Percentiles rank a stretch among this genome's conserved stretches.
Evolutionary conservation across 2,888 invertebrate species (phyloP).

Genomic region (Lasioglossum leucozonium): DNA sequence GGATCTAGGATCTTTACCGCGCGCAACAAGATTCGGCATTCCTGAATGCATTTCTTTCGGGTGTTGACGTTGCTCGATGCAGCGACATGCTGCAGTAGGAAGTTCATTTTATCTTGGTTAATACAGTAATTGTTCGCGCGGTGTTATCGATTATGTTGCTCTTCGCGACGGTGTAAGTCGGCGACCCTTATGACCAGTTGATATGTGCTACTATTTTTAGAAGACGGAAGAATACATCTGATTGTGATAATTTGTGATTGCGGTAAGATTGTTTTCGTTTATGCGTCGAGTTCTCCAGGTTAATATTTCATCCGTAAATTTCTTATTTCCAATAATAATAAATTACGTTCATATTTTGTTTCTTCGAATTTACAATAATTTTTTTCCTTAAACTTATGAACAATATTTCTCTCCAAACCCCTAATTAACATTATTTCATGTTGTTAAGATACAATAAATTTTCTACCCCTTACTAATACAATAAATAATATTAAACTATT

Average conservation of each 20-base stretch:
- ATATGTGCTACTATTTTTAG: not conserved
- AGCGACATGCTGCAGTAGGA: not conserved
- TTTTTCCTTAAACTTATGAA: too few species aligned
- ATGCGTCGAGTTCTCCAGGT: not conserved
- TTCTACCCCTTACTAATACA: too few species aligned
- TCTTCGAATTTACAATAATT: too few species aligned
- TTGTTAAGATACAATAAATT: too few species aligned
- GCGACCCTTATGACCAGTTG: not conserved
- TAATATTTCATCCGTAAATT: not conserved
- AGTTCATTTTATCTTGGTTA: not conserved
- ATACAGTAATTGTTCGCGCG: not conserved
- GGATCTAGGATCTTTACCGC: not conserved
- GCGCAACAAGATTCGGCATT: not conserved
- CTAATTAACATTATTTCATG: not conserved
- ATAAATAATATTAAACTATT: too few species aligned
- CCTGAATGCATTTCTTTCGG: not conserved
- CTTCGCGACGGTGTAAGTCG: not conserved
- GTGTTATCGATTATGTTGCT: not conserved
- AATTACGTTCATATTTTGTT: too few species aligned
- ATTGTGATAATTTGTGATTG: not conserved
- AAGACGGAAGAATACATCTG: not conserved
- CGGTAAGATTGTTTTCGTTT: not conserved
- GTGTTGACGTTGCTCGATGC: not conserved
- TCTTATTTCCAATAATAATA: too few species aligned
- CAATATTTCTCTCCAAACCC: not conserved